These are phyloP conservation scores for Lottia gigantea DNA, from an alignment of 2,888 invertebrate species.

Conservation along the genomic window DNA sequence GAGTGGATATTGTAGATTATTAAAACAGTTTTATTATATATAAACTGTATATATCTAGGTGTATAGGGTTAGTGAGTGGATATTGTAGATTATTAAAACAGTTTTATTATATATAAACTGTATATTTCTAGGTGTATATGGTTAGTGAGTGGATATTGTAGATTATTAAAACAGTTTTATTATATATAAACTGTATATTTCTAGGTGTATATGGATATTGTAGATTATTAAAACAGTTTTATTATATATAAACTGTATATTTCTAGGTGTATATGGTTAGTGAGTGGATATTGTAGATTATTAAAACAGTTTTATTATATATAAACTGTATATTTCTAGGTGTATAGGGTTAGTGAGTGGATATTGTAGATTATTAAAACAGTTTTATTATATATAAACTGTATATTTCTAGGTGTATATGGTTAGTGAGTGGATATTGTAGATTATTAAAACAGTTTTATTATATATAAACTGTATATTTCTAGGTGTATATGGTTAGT, in stretches of 20 bases:
- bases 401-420: slow-evolving; percentile 50
- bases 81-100: background rate
- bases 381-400: slow-evolving; percentile 49
- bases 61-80: too few species aligned
- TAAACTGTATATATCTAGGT: too few species aligned
- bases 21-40: slow-evolving; percentile 55
- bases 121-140: slow-evolving; percentile 53
- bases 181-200: slow-evolving; percentile 36
- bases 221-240: slow-evolving; percentile 51
- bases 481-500: slow-evolving; percentile 61
- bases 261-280: slow-evolving; percentile 60
- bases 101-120: background rate
- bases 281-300: slow-evolving; percentile 58
- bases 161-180: slow-evolving; percentile 51
- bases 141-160: slow-evolving; percentile 61
- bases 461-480: slow-evolving; percentile 37
- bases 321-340: slow-evolving; percentile 32
- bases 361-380: slow-evolving; percentile 54
- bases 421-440: slow-evolving; percentile 61
- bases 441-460: slow-evolving; percentile 53
- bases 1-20: slow-evolving; percentile 57
- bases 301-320: slow-evolving; percentile 56
- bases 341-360: slow-evolving; percentile 63
- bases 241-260: slow-evolving; percentile 39
- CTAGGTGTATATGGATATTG: background rate